Conservation (phyloP, 2,113 vertebrate species). For the Oplegnathus fasciatus region DNA sequence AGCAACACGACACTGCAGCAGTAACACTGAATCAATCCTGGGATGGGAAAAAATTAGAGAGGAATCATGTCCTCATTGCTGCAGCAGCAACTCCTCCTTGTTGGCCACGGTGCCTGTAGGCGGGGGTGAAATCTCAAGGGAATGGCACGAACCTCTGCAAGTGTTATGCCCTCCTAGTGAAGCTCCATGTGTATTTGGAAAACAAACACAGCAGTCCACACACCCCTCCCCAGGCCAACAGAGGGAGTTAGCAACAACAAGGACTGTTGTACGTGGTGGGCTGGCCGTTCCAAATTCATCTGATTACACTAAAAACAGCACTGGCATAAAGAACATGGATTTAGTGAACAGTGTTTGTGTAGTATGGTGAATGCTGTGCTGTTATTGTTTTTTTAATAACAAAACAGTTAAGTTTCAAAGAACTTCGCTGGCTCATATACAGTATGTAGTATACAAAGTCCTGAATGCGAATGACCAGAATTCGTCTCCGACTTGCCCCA, state of each 20-base stretch:
- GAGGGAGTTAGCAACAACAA: conserved; percentile 17
- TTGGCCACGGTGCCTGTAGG: not conserved
- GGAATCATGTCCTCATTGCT: not conserved
- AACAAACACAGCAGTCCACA: conserved; percentile 25
- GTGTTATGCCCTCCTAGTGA: not conserved
- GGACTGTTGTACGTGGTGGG: not conserved
- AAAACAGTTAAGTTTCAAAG: not conserved
- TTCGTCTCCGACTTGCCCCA: not conserved
- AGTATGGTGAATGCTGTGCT: not conserved
- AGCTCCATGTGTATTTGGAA: conserved; percentile 4
- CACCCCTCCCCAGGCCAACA: not conserved
- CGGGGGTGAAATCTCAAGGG: not conserved
- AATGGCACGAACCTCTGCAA: conserved; percentile 3
- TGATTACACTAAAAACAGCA: not conserved
- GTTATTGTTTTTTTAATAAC: not conserved
- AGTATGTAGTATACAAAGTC: not conserved
- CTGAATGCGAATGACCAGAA: not conserved
- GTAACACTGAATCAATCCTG: not conserved
- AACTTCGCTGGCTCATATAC: not conserved
- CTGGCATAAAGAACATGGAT: not conserved
- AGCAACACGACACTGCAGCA: not conserved
- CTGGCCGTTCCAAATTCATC: not conserved
- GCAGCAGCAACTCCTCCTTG: not conserved
- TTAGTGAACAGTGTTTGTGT: not conserved
- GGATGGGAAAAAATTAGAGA: not conserved